Evolutionary conservation across 1,140 invertebrate genomes (phyloP).

Genomic region (Pentalonia nigronervosa): DNA sequence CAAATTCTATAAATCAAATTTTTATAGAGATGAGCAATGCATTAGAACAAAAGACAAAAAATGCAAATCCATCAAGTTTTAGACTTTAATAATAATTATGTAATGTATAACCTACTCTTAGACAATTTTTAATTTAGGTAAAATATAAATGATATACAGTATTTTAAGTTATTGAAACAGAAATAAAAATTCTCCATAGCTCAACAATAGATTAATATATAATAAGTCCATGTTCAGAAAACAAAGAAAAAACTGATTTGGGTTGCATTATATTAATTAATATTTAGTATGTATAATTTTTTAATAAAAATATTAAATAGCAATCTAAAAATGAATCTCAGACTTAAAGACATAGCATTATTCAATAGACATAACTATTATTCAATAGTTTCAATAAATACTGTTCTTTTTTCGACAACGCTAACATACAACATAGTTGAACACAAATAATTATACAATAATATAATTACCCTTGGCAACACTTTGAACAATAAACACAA

Average conservation of each 20-base stretch:
- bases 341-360: not conserved
- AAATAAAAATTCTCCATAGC: not conserved
- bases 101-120: not conserved
- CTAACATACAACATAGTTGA: not conserved
- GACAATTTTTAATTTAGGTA: too few relatives aligned
- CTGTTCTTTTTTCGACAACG: not conserved
- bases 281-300: not conserved
- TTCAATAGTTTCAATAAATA: not conserved
- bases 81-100: too few relatives aligned
- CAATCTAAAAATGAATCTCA: not conserved
- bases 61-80: too few relatives aligned
- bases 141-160: too few relatives aligned
- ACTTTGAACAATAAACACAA: slow-evolving; percentile 57
- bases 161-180: too few relatives aligned
- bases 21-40: too few relatives aligned
- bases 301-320: not conserved
- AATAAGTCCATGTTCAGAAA: not conserved
- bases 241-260: not conserved
- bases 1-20: too few relatives aligned
- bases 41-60: too few relatives aligned
- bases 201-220: not conserved
- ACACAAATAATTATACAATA: not conserved
- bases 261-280: too few relatives aligned
- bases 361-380: not conserved
- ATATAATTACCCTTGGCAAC: slow-evolving; percentile 59